Evolutionary conservation across 1,140 invertebrate species (phyloP).

Genomic region (Yoshiicerus persimilis): DNA sequence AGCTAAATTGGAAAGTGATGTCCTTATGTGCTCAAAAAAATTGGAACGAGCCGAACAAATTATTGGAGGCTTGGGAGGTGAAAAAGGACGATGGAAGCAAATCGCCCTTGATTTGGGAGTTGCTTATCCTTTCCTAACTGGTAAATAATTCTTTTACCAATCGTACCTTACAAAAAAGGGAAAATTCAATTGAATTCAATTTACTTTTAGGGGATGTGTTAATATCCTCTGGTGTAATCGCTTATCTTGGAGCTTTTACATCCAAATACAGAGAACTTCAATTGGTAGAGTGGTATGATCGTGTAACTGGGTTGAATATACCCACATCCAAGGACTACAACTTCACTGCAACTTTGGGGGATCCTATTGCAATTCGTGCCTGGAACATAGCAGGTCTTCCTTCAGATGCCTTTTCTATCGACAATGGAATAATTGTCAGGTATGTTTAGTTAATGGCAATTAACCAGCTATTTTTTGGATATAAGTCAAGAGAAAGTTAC

Average conservation of each 20-base stretch:
- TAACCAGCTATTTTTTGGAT: too few relatives aligned
- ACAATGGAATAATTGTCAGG: slow-evolving; percentile 89
- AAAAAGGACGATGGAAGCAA: slow-evolving; percentile 78
- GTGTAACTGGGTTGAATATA: slow-evolving; percentile 67
- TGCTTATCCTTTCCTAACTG: slow-evolving; percentile 61
- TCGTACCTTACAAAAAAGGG: slow-evolving; percentile 45
- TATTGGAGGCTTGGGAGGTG: slow-evolving; percentile 80
- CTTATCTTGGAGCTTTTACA: slow-evolving; percentile 89
- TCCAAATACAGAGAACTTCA: slow-evolving; percentile 70
- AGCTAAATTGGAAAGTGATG: slow-evolving; percentile 74
- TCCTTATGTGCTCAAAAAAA: slow-evolving; percentile 83
- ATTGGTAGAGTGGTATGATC: slow-evolving; percentile 71
- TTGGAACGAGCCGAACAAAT: slow-evolving; percentile 89
- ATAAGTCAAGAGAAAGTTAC: too few relatives aligned
- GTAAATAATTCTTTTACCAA: slow-evolving; percentile 52
- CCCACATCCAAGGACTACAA: slow-evolving; percentile 72
- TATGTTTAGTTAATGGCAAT: too few relatives aligned
- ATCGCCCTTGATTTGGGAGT: slow-evolving; percentile 73
- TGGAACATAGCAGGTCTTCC: slow-evolving; percentile 92
- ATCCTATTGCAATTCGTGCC: slow-evolving; percentile 80
- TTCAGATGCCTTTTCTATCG: slow-evolving; percentile 83
- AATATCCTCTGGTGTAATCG: slow-evolving; percentile 82
- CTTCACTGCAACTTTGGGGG: slow-evolving; percentile 71
- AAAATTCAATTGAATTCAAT: not conserved
- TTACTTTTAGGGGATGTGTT: slow-evolving; percentile 73